These are phyloP conservation scores for Crematogaster levior DNA, from an alignment of 2,888 invertebrate species.

Conservation along the genomic window DNA sequence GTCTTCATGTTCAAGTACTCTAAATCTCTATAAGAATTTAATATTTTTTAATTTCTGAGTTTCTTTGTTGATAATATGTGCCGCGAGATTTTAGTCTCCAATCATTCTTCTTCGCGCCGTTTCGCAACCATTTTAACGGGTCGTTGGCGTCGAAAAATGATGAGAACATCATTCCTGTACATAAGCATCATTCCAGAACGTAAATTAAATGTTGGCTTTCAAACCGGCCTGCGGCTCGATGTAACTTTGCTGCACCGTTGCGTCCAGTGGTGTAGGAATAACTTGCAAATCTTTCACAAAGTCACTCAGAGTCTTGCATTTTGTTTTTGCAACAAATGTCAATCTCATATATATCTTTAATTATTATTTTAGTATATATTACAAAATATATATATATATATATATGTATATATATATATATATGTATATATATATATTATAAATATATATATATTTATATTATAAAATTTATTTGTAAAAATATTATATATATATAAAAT, in stretches of 20 bases:
- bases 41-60: background rate
- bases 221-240: slow-evolving; percentile 41
- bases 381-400: too few species aligned
- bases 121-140: slow-evolving; percentile 46
- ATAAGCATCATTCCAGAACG: too few species aligned
- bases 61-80: background rate
- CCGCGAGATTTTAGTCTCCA: background rate
- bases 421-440: too few species aligned
- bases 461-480: too few species aligned
- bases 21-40: background rate
- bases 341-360: background rate
- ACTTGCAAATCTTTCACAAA: background rate
- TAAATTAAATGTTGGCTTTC: slow-evolving; percentile 45
- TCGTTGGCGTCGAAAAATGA: slow-evolving; percentile 36
- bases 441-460: too few species aligned
- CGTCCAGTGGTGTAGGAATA: slow-evolving; percentile 31
- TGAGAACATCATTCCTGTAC: slow-evolving; percentile 42
- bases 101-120: slow-evolving; percentile 44
- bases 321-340: background rate
- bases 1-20: background rate
- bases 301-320: background rate
- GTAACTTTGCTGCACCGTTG: slow-evolving; percentile 38
- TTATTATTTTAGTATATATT: background rate
- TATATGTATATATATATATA: too few species aligned
- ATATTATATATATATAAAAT: too few species aligned